These are phyloP conservation scores for Pelobates cultripes DNA, from an alignment of 2,797 vertebrate genomes.

Conservation along the genomic window DNA sequence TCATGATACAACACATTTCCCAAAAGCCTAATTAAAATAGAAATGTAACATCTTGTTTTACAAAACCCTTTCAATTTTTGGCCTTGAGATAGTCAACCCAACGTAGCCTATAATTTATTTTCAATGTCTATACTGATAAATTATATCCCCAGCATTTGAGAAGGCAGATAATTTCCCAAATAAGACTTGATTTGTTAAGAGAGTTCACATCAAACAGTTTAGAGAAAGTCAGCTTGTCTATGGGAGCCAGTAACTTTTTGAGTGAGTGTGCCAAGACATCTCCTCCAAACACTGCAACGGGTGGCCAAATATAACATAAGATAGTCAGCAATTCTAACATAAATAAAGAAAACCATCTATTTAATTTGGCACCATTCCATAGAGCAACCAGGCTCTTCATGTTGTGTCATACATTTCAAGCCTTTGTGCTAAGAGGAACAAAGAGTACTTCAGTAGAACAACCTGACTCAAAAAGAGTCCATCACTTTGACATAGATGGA, in stretches of 20 bases:
- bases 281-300: background rate
- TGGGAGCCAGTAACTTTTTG: background rate
- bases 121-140: constrained; percentile 58
- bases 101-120: constrained; percentile 53
- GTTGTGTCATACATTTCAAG: background rate
- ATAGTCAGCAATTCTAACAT: background rate
- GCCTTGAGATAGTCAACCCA: background rate
- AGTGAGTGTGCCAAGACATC: background rate
- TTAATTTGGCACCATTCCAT: too few species aligned
- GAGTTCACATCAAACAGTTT: constrained; percentile 25
- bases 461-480: too few species aligned
- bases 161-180: constrained; percentile 73
- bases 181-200: constrained; percentile 59
- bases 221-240: rapidly evolving
- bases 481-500: too few species aligned
- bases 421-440: background rate
- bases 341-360: too few species aligned
- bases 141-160: constrained; percentile 38
- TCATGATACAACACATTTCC: background rate
- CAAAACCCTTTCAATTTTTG: background rate
- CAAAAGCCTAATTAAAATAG: background rate
- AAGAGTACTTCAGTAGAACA: too few species aligned
- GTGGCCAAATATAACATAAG: background rate
- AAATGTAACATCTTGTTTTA: background rate
- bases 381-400: too few species aligned